Evolutionary conservation across 2,797 vertebrate species (phyloP), one percentile per base, ranked within the genome.

Genomic region (Crossoptilon crossoptilon): DNA sequence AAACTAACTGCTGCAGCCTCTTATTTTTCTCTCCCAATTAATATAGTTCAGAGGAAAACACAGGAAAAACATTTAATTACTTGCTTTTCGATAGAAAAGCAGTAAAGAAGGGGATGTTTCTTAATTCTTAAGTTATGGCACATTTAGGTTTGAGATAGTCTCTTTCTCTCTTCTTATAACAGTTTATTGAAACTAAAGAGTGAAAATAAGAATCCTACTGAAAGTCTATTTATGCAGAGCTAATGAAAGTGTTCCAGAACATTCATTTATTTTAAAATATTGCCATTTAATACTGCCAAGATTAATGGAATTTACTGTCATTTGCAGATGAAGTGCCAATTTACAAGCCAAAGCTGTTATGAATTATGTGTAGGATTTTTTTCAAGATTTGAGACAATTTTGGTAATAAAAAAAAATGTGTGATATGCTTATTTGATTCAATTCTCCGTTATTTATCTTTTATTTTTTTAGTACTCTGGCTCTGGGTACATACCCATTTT

Each of bases 221-320:
- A 85, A 92, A 66, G 5, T 33, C 35, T 84, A 8, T 72, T 94
- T 70, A 69, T 48, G 7, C 23, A 72, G 53, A 87, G 23, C 19
- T 81, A 59, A 51, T 60, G 35, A 82, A 93, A 94, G 43, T 51
- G n/a, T 74, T 96, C 82, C 84, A 95, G 67, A 95, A 72, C 31
- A 86, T 91, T 68, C 85, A 90, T 92, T 80, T 80, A 26, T 67
- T 83, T 85, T 81, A 84, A 95, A 95, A 86, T 87, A 91, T 53
- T 87, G 48, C 7, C 44, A 64, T 56, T 75, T 85, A 91, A 92
- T 86, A 70, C 31, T 94, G 73, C 62, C 90, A 95, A 86, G 63
- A 95, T 86, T 81, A 93, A 46, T 73, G 51, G 91, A 94, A 92
- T 60, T 39, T 43, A 31, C 74, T 84, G 60, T 79, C 72, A 77